phyloP scores from a whole-genome alignment of 2,888 invertebrate genomes.

The Chymomyza caudatula region DNA sequence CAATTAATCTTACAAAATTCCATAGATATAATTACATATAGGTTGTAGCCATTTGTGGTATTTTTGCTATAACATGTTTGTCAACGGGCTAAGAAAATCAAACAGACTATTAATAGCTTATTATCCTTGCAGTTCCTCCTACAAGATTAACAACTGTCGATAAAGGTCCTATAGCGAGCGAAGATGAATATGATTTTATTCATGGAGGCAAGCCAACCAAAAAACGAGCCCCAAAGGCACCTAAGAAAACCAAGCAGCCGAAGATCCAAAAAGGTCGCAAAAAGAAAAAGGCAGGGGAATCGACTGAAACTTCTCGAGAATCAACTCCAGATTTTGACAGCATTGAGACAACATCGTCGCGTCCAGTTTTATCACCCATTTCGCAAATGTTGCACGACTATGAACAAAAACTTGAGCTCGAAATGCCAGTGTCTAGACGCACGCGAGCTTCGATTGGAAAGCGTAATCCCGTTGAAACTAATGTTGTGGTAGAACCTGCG shows the following conservation, averaged over 20 bases:
- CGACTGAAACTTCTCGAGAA: neutral
- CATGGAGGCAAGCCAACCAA: neutral
- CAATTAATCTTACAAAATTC: too few species aligned
- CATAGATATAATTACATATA: too few species aligned
- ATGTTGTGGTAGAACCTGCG: too few species aligned
- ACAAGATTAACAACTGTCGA: neutral
- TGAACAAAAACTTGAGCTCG: slow-evolving; percentile 16
- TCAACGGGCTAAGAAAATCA: too few species aligned
- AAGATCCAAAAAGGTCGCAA: neutral
- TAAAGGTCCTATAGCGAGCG: slow-evolving; percentile 26
- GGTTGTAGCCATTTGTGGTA: too few species aligned
- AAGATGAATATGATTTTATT: slow-evolving; percentile 47
- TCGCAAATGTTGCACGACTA: slow-evolving; percentile 45
- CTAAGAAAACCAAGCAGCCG: neutral
- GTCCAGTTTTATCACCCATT: slow-evolving; percentile 38
- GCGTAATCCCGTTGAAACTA: neutral
- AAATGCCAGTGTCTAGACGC: slow-evolving; percentile 39
- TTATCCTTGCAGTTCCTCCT: neutral
- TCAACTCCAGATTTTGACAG: too few species aligned
- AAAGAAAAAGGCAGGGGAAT: neutral
- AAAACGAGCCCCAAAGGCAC: slow-evolving; percentile 18
- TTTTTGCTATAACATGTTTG: too few species aligned
- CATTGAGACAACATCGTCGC: neutral
- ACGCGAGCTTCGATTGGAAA: slow-evolving; percentile 43
- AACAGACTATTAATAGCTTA: too few species aligned